Conservation (phyloP, 1,140 invertebrate genomes). For the Sogatella furcifera region DNA sequence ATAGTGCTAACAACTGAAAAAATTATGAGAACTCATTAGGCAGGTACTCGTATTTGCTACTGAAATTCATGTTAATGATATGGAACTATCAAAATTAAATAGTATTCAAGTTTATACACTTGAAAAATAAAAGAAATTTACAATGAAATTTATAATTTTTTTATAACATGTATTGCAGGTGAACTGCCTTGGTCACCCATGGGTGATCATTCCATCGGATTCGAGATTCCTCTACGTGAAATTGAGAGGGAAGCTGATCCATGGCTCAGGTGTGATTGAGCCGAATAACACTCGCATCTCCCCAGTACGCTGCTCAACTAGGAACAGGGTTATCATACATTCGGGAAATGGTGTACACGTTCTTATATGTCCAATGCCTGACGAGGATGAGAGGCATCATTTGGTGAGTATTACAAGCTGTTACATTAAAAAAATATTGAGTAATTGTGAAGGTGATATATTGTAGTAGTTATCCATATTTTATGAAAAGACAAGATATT, state of each 20-base stretch:
- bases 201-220: constrained; percentile 63
- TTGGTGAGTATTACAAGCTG: constrained; percentile 40
- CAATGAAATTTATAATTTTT: too few relatives aligned
- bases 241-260: constrained; percentile 48
- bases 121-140: too few relatives aligned
- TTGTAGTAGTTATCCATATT: too few relatives aligned
- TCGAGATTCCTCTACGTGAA: constrained; percentile 57
- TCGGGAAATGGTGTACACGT: constrained; percentile 49
- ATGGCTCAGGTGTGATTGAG: constrained; percentile 14
- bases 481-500: too few relatives aligned
- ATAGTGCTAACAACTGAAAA: too few relatives aligned
- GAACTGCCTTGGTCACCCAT: constrained; percentile 62
- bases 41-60: too few relatives aligned
- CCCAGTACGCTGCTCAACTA: constrained; percentile 45
- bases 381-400: constrained; percentile 40
- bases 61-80: too few relatives aligned
- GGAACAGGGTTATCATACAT: constrained; percentile 60
- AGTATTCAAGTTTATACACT: too few relatives aligned
- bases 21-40: too few relatives aligned
- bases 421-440: too few relatives aligned
- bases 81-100: too few relatives aligned
- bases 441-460: too few relatives aligned
- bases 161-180: constrained; percentile 40
- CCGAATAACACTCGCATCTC: constrained; percentile 8
- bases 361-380: constrained; percentile 54